Conservation (phyloP, 2,797 vertebrate species). For the Manis crassicaudata region DNA sequence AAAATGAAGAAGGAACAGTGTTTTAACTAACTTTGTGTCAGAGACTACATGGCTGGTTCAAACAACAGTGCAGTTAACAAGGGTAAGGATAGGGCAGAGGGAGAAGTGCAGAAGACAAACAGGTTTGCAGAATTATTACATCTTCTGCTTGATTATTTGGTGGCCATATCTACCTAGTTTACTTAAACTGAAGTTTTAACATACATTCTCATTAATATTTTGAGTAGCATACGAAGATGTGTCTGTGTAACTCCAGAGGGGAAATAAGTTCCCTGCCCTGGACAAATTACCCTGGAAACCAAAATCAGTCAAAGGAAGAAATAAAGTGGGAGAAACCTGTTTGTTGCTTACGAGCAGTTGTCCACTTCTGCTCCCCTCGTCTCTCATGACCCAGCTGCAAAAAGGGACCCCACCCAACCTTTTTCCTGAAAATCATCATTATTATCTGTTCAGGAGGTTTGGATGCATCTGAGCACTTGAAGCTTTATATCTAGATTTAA, state of each 20-base stretch:
- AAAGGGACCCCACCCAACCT: too few species aligned
- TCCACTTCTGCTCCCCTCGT: too few species aligned
- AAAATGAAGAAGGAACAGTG: not conserved
- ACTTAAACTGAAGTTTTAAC: not conserved
- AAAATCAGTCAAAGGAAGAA: too few species aligned
- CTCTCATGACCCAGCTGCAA: too few species aligned
- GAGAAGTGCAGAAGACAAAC: not conserved
- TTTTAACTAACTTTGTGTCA: not conserved
- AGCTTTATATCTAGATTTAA: not conserved
- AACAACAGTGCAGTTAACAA: not conserved
- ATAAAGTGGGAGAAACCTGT: too few species aligned
- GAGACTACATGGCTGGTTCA: not conserved
- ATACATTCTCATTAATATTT: not conserved
- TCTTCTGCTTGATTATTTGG: not conserved
- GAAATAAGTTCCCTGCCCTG: too few species aligned
- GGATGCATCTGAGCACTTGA: not conserved
- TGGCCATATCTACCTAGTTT: not conserved
- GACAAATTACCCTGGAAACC: too few species aligned
- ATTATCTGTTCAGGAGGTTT: conserved; percentile 41
- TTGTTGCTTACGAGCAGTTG: too few species aligned
- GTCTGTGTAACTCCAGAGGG: not conserved
- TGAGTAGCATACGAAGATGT: not conserved
- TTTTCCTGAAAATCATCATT: conserved; percentile 38
- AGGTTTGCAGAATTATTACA: not conserved
- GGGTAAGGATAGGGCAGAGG: too few species aligned